These are phyloP conservation scores for Agonopterix alstromeriana DNA, from an alignment of 2,888 invertebrate genomes.

Conservation along the genomic window DNA sequence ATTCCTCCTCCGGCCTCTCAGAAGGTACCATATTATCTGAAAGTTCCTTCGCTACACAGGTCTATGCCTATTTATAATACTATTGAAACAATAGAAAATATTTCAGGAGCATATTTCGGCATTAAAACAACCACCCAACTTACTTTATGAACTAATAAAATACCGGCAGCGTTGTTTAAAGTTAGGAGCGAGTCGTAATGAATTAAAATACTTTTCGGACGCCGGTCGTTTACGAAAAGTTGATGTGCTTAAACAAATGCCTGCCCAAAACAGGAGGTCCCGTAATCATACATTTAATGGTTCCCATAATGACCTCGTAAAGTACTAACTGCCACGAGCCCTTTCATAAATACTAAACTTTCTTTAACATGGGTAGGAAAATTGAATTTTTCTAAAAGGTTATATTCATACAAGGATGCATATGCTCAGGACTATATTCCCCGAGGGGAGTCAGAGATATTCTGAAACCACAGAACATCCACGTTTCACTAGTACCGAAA, in stretches of 20 bases:
- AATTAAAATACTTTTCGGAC: slow-evolving; percentile 52
- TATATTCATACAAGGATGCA: too few species aligned
- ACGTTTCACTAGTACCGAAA: too few species aligned
- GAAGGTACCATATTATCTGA: too few species aligned
- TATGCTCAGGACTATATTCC: too few species aligned
- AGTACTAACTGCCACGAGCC: slow-evolving; percentile 58
- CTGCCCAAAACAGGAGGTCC: slow-evolving; percentile 54
- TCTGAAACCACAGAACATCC: too few species aligned
- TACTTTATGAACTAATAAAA: slow-evolving; percentile 55
- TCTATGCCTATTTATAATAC: background rate
- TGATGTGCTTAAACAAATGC: slow-evolving; percentile 68
- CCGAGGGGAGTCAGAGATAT: too few species aligned
- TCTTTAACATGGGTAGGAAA: slow-evolving; percentile 26
- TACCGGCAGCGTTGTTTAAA: slow-evolving; percentile 43
- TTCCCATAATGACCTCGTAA: slow-evolving; percentile 67
- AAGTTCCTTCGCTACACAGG: background rate
- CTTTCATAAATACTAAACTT: slow-evolving; percentile 63
- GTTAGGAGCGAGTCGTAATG: slow-evolving; percentile 41
- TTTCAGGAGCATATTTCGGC: slow-evolving; percentile 7
- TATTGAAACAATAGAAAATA: background rate
- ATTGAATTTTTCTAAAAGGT: slow-evolving; percentile 28
- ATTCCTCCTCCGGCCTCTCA: too few species aligned
- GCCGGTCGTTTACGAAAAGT: slow-evolving; percentile 61
- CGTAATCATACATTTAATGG: slow-evolving; percentile 71
- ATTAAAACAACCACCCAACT: slow-evolving; percentile 33